These are phyloP conservation scores for Rhagoletis zephyria DNA, from an alignment of 1,140 invertebrate genomes.

Conservation along the genomic window DNA sequence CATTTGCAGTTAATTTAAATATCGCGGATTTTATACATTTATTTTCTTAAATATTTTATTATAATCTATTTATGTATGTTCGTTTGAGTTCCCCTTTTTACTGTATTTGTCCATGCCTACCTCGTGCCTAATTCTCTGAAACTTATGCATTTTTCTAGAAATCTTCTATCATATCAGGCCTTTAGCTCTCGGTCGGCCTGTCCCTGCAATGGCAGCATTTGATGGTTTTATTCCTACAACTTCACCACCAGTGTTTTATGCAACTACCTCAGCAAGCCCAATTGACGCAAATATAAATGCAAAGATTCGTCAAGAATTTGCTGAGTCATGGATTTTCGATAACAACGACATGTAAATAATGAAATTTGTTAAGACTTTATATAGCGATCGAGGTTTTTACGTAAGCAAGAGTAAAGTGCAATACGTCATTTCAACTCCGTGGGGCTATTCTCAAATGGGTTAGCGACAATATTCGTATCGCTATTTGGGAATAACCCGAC, in stretches of 20 bases:
- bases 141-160: neutral
- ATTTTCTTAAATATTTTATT: too few species aligned
- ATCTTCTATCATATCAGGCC: neutral
- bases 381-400: too few species aligned
- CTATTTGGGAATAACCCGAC: too few species aligned
- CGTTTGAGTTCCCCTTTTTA: too few species aligned
- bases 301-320: slow-evolving; percentile 56
- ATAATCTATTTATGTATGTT: too few species aligned
- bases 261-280: neutral
- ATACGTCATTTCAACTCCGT: too few species aligned
- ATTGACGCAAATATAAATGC: neutral
- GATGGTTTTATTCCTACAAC: neutral
- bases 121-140: neutral
- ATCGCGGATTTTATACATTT: too few species aligned
- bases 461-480: too few species aligned
- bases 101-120: too few species aligned
- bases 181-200: neutral
- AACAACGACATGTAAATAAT: slow-evolving; percentile 49
- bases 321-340: slow-evolving; percentile 57
- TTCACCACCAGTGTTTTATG: neutral
- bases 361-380: neutral
- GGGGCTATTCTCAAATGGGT: too few species aligned
- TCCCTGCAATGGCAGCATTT: neutral
- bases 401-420: too few species aligned
- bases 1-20: too few species aligned